Evolutionary conservation across 2,888 invertebrate genomes (phyloP), one percentile per base, ranked within the genome.

Genomic region (Mesoligia furuncula): DNA sequence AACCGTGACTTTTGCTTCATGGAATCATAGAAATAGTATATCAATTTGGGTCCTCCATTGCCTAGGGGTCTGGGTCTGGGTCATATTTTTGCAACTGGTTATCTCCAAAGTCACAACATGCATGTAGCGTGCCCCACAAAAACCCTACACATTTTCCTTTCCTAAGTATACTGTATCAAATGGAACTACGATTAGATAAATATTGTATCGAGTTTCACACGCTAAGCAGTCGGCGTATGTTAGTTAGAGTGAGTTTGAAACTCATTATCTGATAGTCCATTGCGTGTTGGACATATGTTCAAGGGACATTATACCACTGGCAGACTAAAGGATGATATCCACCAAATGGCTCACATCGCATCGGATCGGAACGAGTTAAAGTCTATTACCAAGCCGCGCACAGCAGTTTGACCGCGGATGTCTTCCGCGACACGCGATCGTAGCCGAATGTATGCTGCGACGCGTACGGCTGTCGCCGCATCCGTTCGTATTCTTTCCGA

Each of bases 11-110:
- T 80, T 36, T 64, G 9, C 31, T 59, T 39, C 1, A 3, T 1
- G 15, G 1, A 65, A 36, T 11, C 11, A 17, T 45, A 7, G 4
- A 31, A 17, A 45, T 15, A 42, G 8, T 9, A 2, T 15, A 36
- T 3, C n/a, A n/a, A 57, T 17, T 71, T 31, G 15, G 20, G 11
- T 13, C 11, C 27, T 2, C 1, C 5, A 9, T 24, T 48, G 17
- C 20, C 15, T 8, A 13, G n/a, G 1, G 7, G 1, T 36, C 8
- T 7, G 1, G 7, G 1, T 36, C 8, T 7, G 1, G 2, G 11
- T 17, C 11, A 17, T 24, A 13, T 24, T 48, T 36, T 36, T 24
- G 8, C 0, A 13, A 20, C 11, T 27, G 3, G 20, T 9, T n/a
- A 15, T 39, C n/a, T 42, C 13, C 31, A 31, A 31, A 2, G 31